Evolutionary conservation across 2,888 invertebrate genomes (phyloP), one percentile per base, ranked within the genome.

Genomic region (Ecliptopera silaceata): DNA sequence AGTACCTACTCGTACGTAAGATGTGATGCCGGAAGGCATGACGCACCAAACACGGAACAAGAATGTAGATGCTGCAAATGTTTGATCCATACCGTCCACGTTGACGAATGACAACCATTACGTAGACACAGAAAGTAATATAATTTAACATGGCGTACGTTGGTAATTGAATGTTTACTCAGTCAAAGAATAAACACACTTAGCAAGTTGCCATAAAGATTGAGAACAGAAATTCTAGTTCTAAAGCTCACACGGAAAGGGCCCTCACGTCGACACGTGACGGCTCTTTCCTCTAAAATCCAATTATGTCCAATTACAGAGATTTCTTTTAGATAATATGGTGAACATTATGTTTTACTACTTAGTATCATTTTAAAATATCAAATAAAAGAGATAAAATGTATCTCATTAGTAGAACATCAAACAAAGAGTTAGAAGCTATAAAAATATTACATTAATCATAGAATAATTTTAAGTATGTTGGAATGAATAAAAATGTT

Each of bases 361-460:
- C n/a, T n/a, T n/a, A 70, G 68, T 74, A 73, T 71, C 70, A 72
- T 74, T 71, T 72, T n/a, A n/a, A 68, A 65, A 71, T 70, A 65
- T 71, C 65, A 73, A 77, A 71, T 71, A 68, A 69, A 68, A 77
- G 65, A 72, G 69, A 78, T 77, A 75, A 79, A 83, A 82, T 78
- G 77, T 72, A 64, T 66, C 73, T 79, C 75, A 80, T 86, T 82
- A 82, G 72, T 67, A 58, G 68, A 71, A 71, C 69, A 71, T 73
- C 41, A 49, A 52, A 52, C 44, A 45, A 44, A 44, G 17, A 38
- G 18, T 52, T 42, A 39, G 46, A 49, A 39, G 31, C 22, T 43
- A 47, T 38, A 32, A 51, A 46, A 29, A 22, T 39, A 53, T 54
- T 38, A 44, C 39, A 38, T 43, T 46, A 32, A 26, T 36, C 52